Percentiles rank a stretch among this genome's conserved stretches.
Evolutionary conservation across 2,113 vertebrate species (phyloP).

Genomic region (Dendrocopos noguchii): DNA sequence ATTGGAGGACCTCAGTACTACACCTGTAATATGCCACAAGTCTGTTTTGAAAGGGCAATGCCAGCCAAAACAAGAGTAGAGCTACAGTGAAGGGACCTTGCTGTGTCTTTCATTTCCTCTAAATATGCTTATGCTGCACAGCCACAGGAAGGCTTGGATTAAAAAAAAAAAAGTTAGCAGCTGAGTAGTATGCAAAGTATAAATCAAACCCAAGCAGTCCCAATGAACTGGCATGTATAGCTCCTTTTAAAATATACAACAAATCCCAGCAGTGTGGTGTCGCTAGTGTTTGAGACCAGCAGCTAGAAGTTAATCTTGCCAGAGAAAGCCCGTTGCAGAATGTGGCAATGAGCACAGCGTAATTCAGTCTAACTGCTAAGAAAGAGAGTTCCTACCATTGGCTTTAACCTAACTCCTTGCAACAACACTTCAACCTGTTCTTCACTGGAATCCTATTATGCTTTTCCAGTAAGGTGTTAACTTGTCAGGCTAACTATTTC

Average conservation of each 20-base stretch:
- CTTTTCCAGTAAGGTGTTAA: constrained; percentile 61
- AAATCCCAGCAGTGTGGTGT: neutral
- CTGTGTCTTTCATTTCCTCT: neutral
- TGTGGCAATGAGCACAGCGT: neutral
- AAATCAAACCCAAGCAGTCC: neutral
- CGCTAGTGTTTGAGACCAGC: neutral
- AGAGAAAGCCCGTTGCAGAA: neutral
- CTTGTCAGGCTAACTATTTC: constrained; percentile 44
- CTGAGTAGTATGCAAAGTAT: neutral
- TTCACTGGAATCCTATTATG: constrained; percentile 45
- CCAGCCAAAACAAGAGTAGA: neutral
- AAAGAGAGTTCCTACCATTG: neutral
- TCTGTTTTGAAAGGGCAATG: neutral
- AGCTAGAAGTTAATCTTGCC: neutral
- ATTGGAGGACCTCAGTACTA: neutral
- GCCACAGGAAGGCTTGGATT: neutral
- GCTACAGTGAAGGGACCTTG: neutral
- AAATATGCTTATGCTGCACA: neutral
- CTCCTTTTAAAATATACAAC: neutral
- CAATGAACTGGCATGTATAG: neutral
- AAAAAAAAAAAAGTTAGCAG: neutral
- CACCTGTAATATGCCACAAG: neutral
- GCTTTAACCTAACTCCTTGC: constrained; percentile 9
- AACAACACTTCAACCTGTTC: constrained; percentile 32
- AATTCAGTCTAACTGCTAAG: neutral